These are phyloP conservation scores for Callaeas wilsoni DNA, from an alignment of 2,113 vertebrate genomes.

Conservation along the genomic window DNA sequence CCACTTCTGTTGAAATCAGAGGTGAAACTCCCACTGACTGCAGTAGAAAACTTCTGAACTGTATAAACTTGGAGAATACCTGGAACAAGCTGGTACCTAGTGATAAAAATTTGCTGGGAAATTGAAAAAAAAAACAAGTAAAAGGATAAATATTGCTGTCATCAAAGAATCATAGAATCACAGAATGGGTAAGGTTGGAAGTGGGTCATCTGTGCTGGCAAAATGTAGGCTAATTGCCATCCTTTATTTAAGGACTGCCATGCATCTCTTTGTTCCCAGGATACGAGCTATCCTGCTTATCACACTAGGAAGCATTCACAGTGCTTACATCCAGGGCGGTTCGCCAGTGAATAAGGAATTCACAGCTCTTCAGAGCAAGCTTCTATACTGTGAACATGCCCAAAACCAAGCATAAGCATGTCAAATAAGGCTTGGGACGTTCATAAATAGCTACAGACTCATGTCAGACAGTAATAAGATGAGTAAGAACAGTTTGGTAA, in stretches of 20 bases:
- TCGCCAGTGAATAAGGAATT: neutral
- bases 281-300: neutral
- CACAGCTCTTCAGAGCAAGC: neutral
- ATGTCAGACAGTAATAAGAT: neutral
- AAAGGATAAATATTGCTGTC: neutral
- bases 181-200: neutral
- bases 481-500: neutral
- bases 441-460: neutral
- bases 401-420: neutral
- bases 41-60: neutral
- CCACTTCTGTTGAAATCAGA: constrained; percentile 11
- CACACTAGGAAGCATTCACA: neutral
- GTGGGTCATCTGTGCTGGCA: neutral
- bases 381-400: neutral
- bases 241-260: neutral
- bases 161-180: neutral
- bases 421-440: neutral
- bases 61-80: neutral
- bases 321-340: neutral
- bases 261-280: neutral
- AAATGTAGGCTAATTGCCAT: neutral
- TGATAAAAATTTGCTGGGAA: neutral
- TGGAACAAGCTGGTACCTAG: neutral
- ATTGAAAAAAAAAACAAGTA: neutral
- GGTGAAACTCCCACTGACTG: neutral